These are phyloP conservation scores for Magallana angulata DNA, from an alignment of 1,140 invertebrate species.

Conservation along the genomic window DNA sequence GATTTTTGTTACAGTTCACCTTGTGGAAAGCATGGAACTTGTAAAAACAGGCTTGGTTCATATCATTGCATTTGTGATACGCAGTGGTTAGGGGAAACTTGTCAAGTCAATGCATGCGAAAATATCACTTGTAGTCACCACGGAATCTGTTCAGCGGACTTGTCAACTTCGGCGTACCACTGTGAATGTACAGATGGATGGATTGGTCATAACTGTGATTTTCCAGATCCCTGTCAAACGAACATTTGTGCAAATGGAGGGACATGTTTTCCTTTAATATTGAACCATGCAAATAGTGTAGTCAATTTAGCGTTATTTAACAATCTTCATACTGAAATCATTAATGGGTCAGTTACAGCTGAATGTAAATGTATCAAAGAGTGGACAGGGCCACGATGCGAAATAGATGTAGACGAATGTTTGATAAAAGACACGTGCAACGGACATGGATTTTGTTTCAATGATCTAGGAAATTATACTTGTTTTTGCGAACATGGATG, in stretches of 20 bases:
- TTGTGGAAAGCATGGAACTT: constrained; percentile 18
- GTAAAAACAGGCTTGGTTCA: constrained; percentile 1
- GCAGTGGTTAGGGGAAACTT: neutral
- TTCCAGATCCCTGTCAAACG: neutral
- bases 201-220: neutral
- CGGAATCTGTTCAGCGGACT: neutral
- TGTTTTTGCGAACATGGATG: neutral
- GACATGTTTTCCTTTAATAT: constrained; percentile 22
- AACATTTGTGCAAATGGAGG: constrained; percentile 45
- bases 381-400: constrained; percentile 46
- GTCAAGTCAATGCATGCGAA: constrained; percentile 41
- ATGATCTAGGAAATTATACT: neutral
- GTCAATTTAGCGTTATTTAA: too few relatives aligned
- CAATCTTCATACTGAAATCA: too few relatives aligned
- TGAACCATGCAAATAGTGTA: too few relatives aligned
- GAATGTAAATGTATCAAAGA: constrained; percentile 45
- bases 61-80: constrained; percentile 34
- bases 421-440: constrained; percentile 35
- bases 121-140: neutral
- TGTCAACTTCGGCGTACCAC: neutral
- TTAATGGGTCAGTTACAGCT: too few relatives aligned
- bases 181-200: neutral
- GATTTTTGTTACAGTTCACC: neutral
- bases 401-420: constrained; percentile 54
- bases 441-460: neutral